A percentile compares a stretch with the other conserved stretches of the same genome.
These are phyloP conservation scores for Orussus abietinus DNA, from an alignment of 1,140 invertebrate species.

Conservation along the genomic window DNA sequence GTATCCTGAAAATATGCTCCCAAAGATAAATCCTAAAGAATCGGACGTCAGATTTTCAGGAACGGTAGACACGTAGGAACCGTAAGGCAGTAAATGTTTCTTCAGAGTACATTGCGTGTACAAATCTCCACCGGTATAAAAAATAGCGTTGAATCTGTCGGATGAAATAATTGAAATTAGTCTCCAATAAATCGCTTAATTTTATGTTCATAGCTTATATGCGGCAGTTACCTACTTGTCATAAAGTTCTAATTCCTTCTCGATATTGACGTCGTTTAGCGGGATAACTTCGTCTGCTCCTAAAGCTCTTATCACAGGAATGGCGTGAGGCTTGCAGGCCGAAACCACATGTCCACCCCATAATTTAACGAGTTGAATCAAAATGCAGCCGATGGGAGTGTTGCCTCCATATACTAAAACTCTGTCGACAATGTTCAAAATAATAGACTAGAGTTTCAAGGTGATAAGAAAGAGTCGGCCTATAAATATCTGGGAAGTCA, in stretches of 20 bases:
- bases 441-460: too few relatives aligned
- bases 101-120: constrained; percentile 49
- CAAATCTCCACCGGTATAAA: constrained; percentile 52
- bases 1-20: constrained; percentile 50
- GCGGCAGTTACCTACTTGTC: constrained; percentile 37
- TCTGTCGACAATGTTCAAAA: too few relatives aligned
- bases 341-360: constrained; percentile 64
- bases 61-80: constrained; percentile 52
- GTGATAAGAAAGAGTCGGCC: too few relatives aligned
- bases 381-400: constrained; percentile 67
- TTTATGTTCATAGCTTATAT: constrained; percentile 21
- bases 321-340: constrained; percentile 54
- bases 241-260: constrained; percentile 43
- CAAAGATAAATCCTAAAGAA: constrained; percentile 55
- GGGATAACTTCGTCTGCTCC: constrained; percentile 58
- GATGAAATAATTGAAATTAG: constrained; percentile 18
- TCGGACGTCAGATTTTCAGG: constrained; percentile 56
- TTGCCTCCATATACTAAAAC: constrained; percentile 67
- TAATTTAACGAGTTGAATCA: constrained; percentile 66
- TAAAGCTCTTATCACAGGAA: constrained; percentile 55
- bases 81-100: constrained; percentile 46
- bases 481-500: too few relatives aligned
- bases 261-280: constrained; percentile 42
- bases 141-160: constrained; percentile 57
- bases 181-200: constrained; percentile 7